A percentile compares a stretch with the other conserved stretches of the same genome.
Evolutionary conservation across 2,113 vertebrate species (phyloP).

Genomic region (Sceloporus tristichus): DNA sequence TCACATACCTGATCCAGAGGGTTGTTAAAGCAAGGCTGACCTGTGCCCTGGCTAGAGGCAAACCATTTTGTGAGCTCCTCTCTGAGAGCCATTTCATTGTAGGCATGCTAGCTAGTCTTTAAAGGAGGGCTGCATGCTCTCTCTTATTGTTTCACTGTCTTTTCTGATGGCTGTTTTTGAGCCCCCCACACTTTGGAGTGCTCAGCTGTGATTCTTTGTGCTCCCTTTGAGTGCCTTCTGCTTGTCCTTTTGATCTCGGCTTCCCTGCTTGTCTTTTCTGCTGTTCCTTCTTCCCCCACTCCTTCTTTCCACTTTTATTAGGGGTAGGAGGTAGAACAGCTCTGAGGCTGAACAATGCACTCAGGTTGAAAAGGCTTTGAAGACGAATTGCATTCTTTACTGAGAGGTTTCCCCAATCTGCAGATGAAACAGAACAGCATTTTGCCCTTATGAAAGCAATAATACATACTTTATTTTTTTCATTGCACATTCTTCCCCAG

Average conservation of each 20-base stretch:
- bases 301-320: conserved; percentile 67
- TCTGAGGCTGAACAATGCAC: conserved; percentile 58
- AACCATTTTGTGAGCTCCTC: conserved; percentile 31
- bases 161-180: conserved; percentile 54
- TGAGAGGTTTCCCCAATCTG: conserved; percentile 44
- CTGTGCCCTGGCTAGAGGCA: background rate
- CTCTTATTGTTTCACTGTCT: conserved; percentile 50
- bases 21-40: background rate
- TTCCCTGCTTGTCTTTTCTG: conserved; percentile 64
- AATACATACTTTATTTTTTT: background rate
- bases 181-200: conserved; percentile 33
- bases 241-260: conserved; percentile 75
- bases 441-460: conserved; percentile 32
- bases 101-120: conserved; percentile 49
- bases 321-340: conserved; percentile 61
- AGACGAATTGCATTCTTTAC: conserved; percentile 64
- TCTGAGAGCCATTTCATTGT: background rate
- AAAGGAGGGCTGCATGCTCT: background rate
- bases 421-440: conserved; percentile 53
- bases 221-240: conserved; percentile 66
- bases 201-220: conserved; percentile 72
- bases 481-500: conserved; percentile 1
- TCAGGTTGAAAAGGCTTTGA: conserved; percentile 61
- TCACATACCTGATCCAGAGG: fast-evolving
- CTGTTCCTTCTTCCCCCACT: conserved; percentile 42